Conservation (phyloP, 2,113 vertebrate species). For the Sapayoa aenigma region DNA sequence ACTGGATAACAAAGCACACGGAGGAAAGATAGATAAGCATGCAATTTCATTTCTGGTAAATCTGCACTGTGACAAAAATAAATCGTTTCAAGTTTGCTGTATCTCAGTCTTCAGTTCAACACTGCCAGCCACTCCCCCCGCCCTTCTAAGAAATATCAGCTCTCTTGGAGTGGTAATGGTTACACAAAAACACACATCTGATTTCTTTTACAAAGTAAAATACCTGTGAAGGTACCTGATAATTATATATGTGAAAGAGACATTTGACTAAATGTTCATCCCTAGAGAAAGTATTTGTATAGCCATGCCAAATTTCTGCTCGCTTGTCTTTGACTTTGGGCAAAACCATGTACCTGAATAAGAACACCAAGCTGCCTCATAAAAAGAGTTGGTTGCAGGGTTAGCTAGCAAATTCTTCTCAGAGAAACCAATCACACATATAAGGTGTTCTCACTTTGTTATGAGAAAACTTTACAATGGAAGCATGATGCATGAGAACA, state of each 20-base stretch:
- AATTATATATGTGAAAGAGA: background rate
- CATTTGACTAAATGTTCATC: background rate
- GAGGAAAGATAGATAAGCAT: background rate
- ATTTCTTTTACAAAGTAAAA: background rate
- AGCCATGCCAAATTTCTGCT: background rate
- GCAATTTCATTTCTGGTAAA: background rate
- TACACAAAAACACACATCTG: background rate
- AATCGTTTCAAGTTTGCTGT: background rate
- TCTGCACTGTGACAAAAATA: background rate
- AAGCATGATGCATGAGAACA: background rate
- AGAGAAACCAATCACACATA: background rate
- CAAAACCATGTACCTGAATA: background rate
- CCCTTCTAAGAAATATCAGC: background rate
- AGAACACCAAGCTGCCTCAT: background rate
- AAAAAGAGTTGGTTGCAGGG: background rate
- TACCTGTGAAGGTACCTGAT: background rate
- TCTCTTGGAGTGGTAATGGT: background rate
- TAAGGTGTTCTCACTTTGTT: rapidly evolving
- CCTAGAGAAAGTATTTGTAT: background rate
- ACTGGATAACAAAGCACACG: background rate
- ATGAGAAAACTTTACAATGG: background rate
- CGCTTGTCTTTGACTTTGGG: background rate
- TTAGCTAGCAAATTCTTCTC: background rate
- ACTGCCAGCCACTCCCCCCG: background rate
- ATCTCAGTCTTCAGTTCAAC: background rate